phyloP scores from a whole-genome alignment of 2,888 invertebrate species.

The Nemurella pictetii region DNA sequence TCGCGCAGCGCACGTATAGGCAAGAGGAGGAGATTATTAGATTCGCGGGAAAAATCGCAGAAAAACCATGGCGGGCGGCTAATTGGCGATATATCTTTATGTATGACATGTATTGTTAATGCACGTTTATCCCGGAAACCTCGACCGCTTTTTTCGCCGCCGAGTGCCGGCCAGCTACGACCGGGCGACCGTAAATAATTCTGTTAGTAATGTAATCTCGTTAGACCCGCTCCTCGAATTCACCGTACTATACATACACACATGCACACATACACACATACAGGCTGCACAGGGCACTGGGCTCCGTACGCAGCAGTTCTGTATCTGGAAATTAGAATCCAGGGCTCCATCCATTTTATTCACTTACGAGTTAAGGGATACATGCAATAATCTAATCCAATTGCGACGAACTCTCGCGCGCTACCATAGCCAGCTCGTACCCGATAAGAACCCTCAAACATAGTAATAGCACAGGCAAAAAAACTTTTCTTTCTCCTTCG shows the following conservation, averaged over 20 bases:
- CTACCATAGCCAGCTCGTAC: background rate
- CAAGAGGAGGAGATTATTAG: background rate
- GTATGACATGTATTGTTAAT: background rate
- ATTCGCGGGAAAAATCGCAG: background rate
- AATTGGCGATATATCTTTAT: background rate
- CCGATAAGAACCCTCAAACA: constrained; percentile 12
- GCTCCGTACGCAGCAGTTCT: background rate
- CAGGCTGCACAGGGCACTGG: background rate
- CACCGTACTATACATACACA: too few species aligned
- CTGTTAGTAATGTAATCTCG: background rate
- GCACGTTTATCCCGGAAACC: background rate
- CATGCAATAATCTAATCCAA: constrained; percentile 30
- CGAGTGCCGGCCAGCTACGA: background rate
- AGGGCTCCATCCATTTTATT: constrained; percentile 18
- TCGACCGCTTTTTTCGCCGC: background rate
- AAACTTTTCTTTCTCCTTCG: constrained; percentile 3
- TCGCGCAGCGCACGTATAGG: background rate
- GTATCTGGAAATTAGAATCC: constrained; percentile 13
- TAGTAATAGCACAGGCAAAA: constrained; percentile 18
- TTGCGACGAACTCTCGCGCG: background rate
- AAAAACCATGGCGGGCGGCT: background rate
- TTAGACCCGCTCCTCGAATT: background rate
- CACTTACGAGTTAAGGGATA: constrained; percentile 26
- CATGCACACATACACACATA: background rate
- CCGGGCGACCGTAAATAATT: background rate